Conservation (phyloP, 2,113 vertebrate genomes). For the Equus przewalskii region DNA sequence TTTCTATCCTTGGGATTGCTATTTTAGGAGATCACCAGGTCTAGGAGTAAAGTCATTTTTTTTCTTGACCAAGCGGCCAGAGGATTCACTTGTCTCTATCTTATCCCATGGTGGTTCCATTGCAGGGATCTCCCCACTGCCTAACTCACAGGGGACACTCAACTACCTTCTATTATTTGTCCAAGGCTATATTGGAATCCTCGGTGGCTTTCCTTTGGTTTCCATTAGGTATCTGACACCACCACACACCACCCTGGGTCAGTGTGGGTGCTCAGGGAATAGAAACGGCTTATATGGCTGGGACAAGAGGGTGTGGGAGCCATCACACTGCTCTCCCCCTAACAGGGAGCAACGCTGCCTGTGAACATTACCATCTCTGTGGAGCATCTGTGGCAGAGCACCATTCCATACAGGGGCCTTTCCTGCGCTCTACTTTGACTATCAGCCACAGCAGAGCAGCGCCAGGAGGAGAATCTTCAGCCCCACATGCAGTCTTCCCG, state of each 20-base stretch:
- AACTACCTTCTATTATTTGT: not conserved
- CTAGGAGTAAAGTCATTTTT: not conserved
- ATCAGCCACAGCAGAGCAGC: not conserved
- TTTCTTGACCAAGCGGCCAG: not conserved
- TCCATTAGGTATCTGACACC: not conserved
- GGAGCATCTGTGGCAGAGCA: rapidly evolving
- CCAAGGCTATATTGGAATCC: not conserved
- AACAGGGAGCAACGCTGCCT: rapidly evolving
- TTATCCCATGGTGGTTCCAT: not conserved
- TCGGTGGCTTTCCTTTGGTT: not conserved
- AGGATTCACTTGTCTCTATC: not conserved
- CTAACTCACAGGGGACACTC: not conserved
- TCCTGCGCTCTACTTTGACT: not conserved
- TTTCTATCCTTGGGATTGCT: not conserved
- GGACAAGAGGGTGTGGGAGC: not conserved
- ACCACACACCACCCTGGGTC: not conserved
- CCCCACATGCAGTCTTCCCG: not conserved
- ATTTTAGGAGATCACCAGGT: not conserved
- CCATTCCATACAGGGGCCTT: rapidly evolving
- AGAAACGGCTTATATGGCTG: not conserved
- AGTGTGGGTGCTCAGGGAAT: too few species aligned
- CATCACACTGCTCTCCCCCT: rapidly evolving
- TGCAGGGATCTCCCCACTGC: not conserved
- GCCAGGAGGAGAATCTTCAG: not conserved
- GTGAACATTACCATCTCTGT: rapidly evolving